Evolutionary conservation across 53 echinoderm and acorn worm genomes (phyloP).

Genomic region (Crossaster papposus): DNA sequence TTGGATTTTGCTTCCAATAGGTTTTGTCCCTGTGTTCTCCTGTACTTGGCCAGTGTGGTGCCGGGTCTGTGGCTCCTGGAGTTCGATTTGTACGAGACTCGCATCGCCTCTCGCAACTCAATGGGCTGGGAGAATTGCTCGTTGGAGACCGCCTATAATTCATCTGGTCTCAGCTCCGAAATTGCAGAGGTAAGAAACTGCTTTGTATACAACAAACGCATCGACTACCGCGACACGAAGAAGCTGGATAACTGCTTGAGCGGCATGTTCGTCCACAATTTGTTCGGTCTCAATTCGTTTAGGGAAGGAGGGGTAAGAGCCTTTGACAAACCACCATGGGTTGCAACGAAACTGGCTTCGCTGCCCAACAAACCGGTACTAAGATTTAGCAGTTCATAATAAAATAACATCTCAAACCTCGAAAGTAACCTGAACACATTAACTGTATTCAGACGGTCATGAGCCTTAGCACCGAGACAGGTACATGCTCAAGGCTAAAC

Average conservation of each 20-base stretch:
- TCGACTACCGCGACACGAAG: constrained; percentile 58
- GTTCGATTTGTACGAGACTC: constrained; percentile 70
- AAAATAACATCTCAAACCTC: no score
- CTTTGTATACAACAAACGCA: constrained; percentile 69
- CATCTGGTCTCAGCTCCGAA: background rate
- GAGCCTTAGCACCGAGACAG: no score
- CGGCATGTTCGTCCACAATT: no score
- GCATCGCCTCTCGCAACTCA: constrained; percentile 66
- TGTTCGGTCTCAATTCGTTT: no score
- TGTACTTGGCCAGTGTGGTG: constrained; percentile 77
- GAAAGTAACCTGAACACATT: no score
- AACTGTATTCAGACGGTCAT: no score
- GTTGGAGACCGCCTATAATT: constrained; percentile 30
- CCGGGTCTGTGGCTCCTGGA: constrained; percentile 86
- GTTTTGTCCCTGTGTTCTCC: constrained; percentile 84
- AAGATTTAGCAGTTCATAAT: no score
- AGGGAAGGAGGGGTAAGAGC: no score
- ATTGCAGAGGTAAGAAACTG: constrained; percentile 20
- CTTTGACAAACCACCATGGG: no score
- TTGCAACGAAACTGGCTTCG: no score
- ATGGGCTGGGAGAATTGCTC: constrained; percentile 64
- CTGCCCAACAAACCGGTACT: no score
- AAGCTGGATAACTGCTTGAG: background rate
- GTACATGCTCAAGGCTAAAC: no score
- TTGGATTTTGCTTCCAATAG: constrained; percentile 20